Conservation (phyloP, 2,113 vertebrate genomes). For the Mastomys coucha region DNA sequence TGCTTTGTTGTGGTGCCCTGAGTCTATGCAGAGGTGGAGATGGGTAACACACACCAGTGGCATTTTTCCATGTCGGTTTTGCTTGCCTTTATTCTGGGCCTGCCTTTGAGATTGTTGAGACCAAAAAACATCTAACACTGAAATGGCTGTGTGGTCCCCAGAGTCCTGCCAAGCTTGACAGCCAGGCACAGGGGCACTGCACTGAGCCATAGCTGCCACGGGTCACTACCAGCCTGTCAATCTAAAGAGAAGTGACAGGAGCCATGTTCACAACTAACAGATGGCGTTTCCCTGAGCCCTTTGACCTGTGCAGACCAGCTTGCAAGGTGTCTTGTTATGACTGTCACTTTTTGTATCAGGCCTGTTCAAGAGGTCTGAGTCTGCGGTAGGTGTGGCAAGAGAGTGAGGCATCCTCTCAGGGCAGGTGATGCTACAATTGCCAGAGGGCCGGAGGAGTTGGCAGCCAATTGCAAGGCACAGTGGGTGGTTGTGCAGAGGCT, state of each 20-base stretch:
- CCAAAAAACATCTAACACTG: neutral
- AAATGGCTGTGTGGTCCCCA: neutral
- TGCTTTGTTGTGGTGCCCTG: no score
- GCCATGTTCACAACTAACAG: slow-evolving; percentile 57
- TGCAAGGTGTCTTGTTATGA: slow-evolving; percentile 68
- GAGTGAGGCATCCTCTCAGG: slow-evolving; percentile 80
- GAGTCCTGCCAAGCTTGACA: neutral
- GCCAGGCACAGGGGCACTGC: neutral
- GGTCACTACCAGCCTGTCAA: slow-evolving; percentile 79
- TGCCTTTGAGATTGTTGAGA: neutral
- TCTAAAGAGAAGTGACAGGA: slow-evolving; percentile 78
- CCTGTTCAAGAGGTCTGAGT: slow-evolving; percentile 64
- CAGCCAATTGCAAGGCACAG: accelerated
- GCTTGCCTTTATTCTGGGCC: neutral
- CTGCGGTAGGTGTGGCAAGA: slow-evolving; percentile 41
- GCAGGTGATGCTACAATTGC: neutral
- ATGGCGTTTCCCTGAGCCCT: slow-evolving; percentile 68
- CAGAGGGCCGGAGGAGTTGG: accelerated
- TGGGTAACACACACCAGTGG: accelerated
- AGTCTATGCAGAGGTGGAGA: no score
- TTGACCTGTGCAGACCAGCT: slow-evolving; percentile 78
- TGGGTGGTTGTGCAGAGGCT: neutral
- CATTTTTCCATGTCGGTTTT: neutral
- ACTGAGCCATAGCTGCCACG: neutral
- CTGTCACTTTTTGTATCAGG: slow-evolving; percentile 72